Conservation (phyloP, 2,888 invertebrate genomes). For the Agrotis clavis region DNA sequence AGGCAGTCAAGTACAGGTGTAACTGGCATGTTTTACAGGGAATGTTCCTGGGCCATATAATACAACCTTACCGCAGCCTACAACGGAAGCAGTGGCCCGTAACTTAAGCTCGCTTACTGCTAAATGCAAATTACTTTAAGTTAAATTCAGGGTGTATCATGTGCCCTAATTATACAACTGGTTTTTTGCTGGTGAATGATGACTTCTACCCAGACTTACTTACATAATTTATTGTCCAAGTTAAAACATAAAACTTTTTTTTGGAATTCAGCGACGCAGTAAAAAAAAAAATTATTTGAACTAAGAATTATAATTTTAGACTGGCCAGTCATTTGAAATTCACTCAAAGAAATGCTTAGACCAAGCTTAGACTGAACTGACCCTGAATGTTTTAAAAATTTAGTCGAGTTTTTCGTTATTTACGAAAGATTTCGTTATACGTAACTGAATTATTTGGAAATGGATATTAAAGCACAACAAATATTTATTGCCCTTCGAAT, state of each 20-base stretch:
- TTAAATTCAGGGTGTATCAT: constrained; percentile 39
- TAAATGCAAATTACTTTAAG: constrained; percentile 58
- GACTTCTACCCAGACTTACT: not conserved
- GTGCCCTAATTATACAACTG: constrained; percentile 35
- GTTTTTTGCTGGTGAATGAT: constrained; percentile 39
- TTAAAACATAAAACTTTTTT: not conserved
- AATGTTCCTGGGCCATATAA: constrained; percentile 43
- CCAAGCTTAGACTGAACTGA: no score
- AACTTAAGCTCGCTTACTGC: constrained; percentile 47
- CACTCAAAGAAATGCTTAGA: not conserved
- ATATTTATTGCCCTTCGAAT: not conserved
- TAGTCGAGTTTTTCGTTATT: not conserved
- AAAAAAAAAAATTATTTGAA: no score
- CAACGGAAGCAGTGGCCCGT: constrained; percentile 48
- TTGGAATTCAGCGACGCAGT: no score
- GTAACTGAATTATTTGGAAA: not conserved
- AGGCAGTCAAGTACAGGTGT: constrained; percentile 20
- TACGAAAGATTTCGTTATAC: not conserved
- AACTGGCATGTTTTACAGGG: constrained; percentile 24
- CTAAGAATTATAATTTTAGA: not conserved
- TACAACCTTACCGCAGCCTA: constrained; percentile 35
- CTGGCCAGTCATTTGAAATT: not conserved
- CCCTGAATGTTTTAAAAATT: not conserved
- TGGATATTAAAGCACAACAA: not conserved
- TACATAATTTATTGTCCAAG: not conserved